phyloP scores from a whole-genome alignment of 1,140 invertebrate genomes.

The Sycophila sp. region DNA sequence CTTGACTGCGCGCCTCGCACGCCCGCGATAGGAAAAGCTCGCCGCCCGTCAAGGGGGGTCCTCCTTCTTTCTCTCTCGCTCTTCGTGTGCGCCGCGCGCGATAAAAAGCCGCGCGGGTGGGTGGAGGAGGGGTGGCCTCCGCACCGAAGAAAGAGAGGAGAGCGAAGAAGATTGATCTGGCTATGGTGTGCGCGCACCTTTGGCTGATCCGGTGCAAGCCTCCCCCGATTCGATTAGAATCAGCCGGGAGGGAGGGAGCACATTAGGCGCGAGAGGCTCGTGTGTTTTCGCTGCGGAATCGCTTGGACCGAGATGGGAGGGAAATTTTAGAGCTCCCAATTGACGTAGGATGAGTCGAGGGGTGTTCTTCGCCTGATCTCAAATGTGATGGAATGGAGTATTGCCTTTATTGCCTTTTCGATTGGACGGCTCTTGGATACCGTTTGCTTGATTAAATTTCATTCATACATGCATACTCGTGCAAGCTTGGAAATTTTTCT shows the following conservation, averaged over 20 bases:
- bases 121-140: constrained; percentile 11
- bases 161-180: constrained; percentile 61
- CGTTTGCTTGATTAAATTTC: too few species aligned
- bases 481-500: not conserved
- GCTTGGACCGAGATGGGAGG: too few species aligned
- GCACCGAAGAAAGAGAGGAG: constrained; percentile 46
- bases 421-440: too few species aligned
- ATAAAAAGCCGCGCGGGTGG: constrained; percentile 44
- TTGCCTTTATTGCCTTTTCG: too few species aligned
- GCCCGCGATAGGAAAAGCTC: too few species aligned
- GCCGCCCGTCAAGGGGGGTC: too few species aligned
- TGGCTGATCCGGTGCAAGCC: not conserved
- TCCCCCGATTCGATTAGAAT: constrained; percentile 36
- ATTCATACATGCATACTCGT: too few species aligned
- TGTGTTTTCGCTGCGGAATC: constrained; percentile 22
- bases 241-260: not conserved
- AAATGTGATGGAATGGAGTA: too few species aligned
- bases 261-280: not conserved
- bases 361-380: too few species aligned
- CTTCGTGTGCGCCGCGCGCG: constrained; percentile 28
- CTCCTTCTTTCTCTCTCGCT: not conserved
- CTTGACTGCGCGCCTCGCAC: too few species aligned
- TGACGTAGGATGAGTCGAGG: not conserved
- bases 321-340: too few species aligned
- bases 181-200: constrained; percentile 20